phyloP scores from a whole-genome alignment of 2,888 invertebrate species.

The Clostera curtula region DNA sequence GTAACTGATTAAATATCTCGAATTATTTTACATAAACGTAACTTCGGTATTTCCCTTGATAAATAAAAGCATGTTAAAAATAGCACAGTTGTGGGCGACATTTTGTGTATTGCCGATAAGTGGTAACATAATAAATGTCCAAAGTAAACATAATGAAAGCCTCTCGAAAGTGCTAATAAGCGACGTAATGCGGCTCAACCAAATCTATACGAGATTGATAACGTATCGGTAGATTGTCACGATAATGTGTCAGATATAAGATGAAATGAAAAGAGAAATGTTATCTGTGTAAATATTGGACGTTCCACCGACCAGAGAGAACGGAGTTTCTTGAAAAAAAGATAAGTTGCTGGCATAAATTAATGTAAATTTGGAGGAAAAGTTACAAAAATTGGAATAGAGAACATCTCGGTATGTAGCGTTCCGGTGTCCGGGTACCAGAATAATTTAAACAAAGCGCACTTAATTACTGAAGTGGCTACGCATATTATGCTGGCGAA shows the following conservation, averaged over 20 bases:
- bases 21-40: too few relatives aligned
- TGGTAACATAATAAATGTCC: slow-evolving; percentile 19
- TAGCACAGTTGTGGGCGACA: not conserved
- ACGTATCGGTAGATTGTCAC: slow-evolving; percentile 25
- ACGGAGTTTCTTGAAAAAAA: not conserved
- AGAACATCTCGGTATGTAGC: slow-evolving; percentile 30
- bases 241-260: slow-evolving; percentile 29
- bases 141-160: slow-evolving; percentile 23
- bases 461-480: slow-evolving; percentile 53
- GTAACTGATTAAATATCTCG: too few relatives aligned
- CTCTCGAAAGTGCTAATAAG: slow-evolving; percentile 47
- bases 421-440: slow-evolving; percentile 46
- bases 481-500: slow-evolving; percentile 35
- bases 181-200: slow-evolving; percentile 29
- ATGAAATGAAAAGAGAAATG: slow-evolving; percentile 12
- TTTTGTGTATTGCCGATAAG: slow-evolving; percentile 13
- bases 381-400: slow-evolving; percentile 26
- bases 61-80: not conserved
- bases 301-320: not conserved
- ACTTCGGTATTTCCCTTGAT: not conserved
- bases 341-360: too few relatives aligned
- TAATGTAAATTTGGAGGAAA: not conserved
- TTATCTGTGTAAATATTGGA: not conserved
- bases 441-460: slow-evolving; percentile 43
- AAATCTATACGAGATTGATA: slow-evolving; percentile 26